Evolutionary conservation across 2,113 vertebrate species (phyloP), one percentile per base, ranked within the genome.

Genomic region (Noturus placidus): DNA sequence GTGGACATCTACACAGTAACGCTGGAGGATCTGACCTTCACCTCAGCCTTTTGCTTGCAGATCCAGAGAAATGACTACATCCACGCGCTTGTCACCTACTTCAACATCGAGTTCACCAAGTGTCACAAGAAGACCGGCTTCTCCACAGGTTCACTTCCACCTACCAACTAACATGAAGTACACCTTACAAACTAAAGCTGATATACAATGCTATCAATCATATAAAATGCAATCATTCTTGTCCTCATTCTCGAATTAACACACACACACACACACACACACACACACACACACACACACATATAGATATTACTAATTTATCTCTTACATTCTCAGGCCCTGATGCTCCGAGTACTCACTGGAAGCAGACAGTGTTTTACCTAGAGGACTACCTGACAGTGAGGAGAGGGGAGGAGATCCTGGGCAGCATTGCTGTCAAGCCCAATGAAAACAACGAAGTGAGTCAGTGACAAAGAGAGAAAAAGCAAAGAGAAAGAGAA

Each of bases 71-170:
- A 99, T 1, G 98, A 99, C 91, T 99, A 99, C 3, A 94, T 99
- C 90, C 97, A 99, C 0, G 98, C 97, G 38, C 91, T 99, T 89
- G 97, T 99, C 92, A 99, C 98, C 85, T 99, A 99, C 91, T 99
- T 99, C 93, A 99, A 97, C 93, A 98, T 99, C 0, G 98, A 99
- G 92, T 99, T 99, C 96, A 99, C 97, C 1, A 99, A 99, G 94
- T 99, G 98, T 95, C 98, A 99, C 94, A 99, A 99, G 93, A 99
- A 98, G 92, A 99, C 97, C 14, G 97, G 97, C 57, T 99, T 99
- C 93, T 99, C 98, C 90, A 99, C 98, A 91, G 98, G 98, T 99
- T 94, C 95, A 89, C 25, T 63, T 9, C 46, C 81, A 59, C 35
- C 69, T 85, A 74, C 57, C 57, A 61, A 54, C 46, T 46, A 1